Evolutionary conservation across 2,888 invertebrate genomes (phyloP).

Genomic region (Temnothorax ravouxi): DNA sequence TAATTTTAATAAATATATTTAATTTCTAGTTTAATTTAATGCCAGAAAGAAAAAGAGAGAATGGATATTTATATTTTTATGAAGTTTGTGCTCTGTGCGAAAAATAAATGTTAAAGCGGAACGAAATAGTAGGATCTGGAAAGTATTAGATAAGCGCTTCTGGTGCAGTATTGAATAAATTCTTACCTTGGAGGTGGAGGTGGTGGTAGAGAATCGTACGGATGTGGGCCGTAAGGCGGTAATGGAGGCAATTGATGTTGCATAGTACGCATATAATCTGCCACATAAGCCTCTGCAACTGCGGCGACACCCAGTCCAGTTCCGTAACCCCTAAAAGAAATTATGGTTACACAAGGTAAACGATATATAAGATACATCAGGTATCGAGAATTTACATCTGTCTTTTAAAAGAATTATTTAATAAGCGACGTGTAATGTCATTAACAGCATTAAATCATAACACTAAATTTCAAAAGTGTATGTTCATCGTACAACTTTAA

Average conservation of each 20-base stretch:
- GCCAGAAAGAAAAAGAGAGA: neutral
- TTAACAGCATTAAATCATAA: neutral
- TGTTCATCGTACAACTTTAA: neutral
- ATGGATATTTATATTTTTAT: neutral
- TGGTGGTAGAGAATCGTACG: conserved; percentile 85
- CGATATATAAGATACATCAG: neutral
- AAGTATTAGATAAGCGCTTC: neutral
- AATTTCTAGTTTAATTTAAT: neutral
- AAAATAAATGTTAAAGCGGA: neutral
- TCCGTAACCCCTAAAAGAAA: conserved; percentile 85
- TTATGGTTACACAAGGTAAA: neutral
- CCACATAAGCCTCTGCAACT: conserved; percentile 94
- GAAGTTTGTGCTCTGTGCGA: neutral
- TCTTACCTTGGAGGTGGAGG: conserved; percentile 89
- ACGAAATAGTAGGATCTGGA: neutral
- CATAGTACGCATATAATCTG: conserved; percentile 96
- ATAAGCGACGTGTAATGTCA: neutral
- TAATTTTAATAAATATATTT: neutral
- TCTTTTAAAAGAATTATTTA: neutral
- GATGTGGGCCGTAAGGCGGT: conserved; percentile 93
- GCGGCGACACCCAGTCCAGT: conserved; percentile 88
- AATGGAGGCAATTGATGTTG: conserved; percentile 94
- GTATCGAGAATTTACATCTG: neutral
- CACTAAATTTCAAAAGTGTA: neutral
- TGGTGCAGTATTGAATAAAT: neutral